phyloP scores from a whole-genome alignment of 2,888 invertebrate genomes.

The Matsumyia berberina region DNA sequence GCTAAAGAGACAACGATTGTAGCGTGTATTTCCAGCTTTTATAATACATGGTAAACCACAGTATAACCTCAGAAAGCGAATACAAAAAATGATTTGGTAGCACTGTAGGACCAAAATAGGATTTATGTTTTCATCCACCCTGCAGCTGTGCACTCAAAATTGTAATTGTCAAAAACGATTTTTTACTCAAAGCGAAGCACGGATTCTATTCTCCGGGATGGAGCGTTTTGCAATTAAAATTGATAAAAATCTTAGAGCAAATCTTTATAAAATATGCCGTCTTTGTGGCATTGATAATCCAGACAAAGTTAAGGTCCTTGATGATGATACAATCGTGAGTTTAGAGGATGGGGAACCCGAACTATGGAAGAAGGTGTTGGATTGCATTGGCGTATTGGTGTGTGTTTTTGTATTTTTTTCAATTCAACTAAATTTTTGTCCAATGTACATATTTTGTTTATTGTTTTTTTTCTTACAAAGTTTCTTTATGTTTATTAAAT shows the following conservation, averaged over 20 bases:
- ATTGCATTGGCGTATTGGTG: constrained; percentile 82
- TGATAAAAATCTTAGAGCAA: constrained; percentile 82
- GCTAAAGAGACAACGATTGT: no score
- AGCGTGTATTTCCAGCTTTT: no score
- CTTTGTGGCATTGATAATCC: constrained; percentile 84
- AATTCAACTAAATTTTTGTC: neutral
- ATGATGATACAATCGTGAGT: constrained; percentile 72
- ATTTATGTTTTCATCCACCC: constrained; percentile 6
- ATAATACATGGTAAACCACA: no score
- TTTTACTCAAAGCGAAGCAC: constrained; percentile 60
- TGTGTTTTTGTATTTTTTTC: constrained; percentile 47
- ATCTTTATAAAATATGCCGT: constrained; percentile 83
- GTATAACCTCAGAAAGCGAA: neutral
- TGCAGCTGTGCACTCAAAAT: constrained; percentile 37
- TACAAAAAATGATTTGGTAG: constrained; percentile 4
- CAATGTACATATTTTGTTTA: constrained; percentile 56
- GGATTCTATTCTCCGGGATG: constrained; percentile 77
- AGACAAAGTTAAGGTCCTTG: constrained; percentile 81
- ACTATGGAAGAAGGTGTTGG: constrained; percentile 81
- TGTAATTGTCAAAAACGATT: constrained; percentile 74
- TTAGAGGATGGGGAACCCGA: constrained; percentile 81
- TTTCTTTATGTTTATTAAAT: neutral
- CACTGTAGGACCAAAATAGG: constrained; percentile 3
- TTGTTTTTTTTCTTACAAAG: neutral
- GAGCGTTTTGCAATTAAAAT: constrained; percentile 84